Base-by-base conservation (phyloP, 2,113 vertebrate species). In the Synodontis membranacea region DNA sequence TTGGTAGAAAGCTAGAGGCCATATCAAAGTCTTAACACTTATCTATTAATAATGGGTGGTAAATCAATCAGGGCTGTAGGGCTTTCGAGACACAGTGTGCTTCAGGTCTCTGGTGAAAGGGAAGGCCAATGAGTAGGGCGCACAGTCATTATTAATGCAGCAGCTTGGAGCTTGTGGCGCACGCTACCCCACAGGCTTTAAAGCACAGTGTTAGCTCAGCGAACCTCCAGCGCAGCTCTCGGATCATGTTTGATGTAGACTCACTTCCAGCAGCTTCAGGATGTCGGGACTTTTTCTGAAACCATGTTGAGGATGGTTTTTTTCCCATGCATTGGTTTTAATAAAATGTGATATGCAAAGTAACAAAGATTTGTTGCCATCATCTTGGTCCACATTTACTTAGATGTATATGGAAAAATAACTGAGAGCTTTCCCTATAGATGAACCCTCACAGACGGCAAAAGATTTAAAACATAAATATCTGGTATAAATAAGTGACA, bases 21-120 rank as follows among this genome's bases (percentile, higher is more conserved):
- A 62, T 89, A 93, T 93, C 91, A 90, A 91, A 92, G 84, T 93
- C 84, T 91, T 93, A 93, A 87, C 91, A 89, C 90, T 92, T 91
- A 91, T 94, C 4, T 83, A 90, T 93, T 90, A 91, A 68, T 94
- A 93, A 94, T 91, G 64, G 79, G 87, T 50, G 82, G 91, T 92
- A 92, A 93, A 93, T 94, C 94, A 93, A 92, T 94, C 91, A 92
- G 88, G 80, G 54, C 90, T 86, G 89, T 78, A 70, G 91, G 89
- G 86, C 90, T 88, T 89, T 86, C 86, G 72, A 88, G 87, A 87
- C 91, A 84, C 31, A 82, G 88, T 85, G 62, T 56, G 80, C 90
- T 91, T 85, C 88, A 87, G 87, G 88, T 89, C 93, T 91, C 91
- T 76, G 83, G 88, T 86, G 88, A 82, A 86, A 89, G 76, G 58